phyloP scores from a whole-genome alignment of 2,888 invertebrate genomes.

The Cataglyphis altisquamis region DNA sequence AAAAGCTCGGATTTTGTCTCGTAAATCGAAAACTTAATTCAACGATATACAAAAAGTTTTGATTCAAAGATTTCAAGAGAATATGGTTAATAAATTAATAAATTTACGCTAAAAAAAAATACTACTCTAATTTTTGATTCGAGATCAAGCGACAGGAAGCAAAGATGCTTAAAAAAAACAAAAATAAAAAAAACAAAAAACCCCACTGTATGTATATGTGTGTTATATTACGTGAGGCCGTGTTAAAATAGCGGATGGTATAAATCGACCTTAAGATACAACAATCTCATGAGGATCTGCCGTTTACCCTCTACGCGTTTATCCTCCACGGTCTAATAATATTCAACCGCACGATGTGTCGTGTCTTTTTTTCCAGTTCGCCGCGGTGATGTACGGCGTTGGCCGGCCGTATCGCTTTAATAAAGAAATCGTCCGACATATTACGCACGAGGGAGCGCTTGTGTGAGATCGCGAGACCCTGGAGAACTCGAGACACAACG shows the following conservation, averaged over 20 bases:
- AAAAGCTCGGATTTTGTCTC: neutral
- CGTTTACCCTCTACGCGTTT: slow-evolving; percentile 36
- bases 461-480: slow-evolving; percentile 48
- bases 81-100: neutral
- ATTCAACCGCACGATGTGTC: slow-evolving; percentile 45
- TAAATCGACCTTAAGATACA: slow-evolving; percentile 43
- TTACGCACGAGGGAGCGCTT: slow-evolving; percentile 41
- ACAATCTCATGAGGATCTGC: slow-evolving; percentile 41
- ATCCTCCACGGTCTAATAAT: slow-evolving; percentile 54
- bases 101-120: slow-evolving; percentile 1
- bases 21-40: neutral
- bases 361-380: slow-evolving; percentile 36
- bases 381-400: slow-evolving; percentile 49
- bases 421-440: slow-evolving; percentile 51
- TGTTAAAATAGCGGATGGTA: slow-evolving; percentile 20
- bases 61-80: neutral
- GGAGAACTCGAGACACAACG: slow-evolving; percentile 27
- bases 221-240: neutral
- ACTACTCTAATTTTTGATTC: slow-evolving; percentile 1
- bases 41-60: neutral
- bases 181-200: neutral
- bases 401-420: slow-evolving; percentile 48
- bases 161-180: neutral
- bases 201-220: neutral
- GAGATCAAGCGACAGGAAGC: slow-evolving; percentile 27